Evolutionary conservation across 2,888 invertebrate species (phyloP), one percentile per base, ranked within the genome.

Genomic region (Drosophila subquinaria): DNA sequence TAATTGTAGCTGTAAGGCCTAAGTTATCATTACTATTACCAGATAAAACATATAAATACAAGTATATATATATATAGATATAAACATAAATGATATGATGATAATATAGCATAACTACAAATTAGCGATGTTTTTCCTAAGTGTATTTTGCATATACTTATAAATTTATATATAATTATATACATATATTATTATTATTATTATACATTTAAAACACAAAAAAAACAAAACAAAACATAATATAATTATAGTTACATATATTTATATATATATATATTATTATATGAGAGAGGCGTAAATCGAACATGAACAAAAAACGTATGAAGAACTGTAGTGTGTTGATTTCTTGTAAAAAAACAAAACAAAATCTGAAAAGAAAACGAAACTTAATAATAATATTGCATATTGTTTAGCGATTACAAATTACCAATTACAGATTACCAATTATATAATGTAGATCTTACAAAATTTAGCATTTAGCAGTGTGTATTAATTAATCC

Each of bases 221-320:
- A 4, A 11, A 43, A 43, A 1, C n/a, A 6, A 38, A 13, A 3
- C 10, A 27, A 50, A 66, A 36, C 50, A 62, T 55, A 74, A 68
- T 65, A 73, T 69, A 69, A 62, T 57, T 73, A 73, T 69, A 77
- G 40, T 36, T 73, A 69, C 71, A 60, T 36, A 45, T 40, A 67
- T 71, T 61, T 65, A 68, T 63, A 69, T 51, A 57, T n/a, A n/a
- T 53, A 70, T 75, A 68, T 17, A 17, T 17, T 17, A 17, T 61
- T 81, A 69, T 68, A 83, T 81, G 83, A 83, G 87, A 84, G 84
- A 87, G 84, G 84, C 84, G 84, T 87, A 81, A 83, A 87, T 80
- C 82, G 82, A 85, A 87, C 80, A 84, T 87, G 84, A 87, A 87
- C 88, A 87, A 84, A 87, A 84, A 83, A 61, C 50, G 61, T 53